Evolutionary conservation across 2,888 invertebrate species (phyloP).

Genomic region (Lithophane ornitopus): DNA sequence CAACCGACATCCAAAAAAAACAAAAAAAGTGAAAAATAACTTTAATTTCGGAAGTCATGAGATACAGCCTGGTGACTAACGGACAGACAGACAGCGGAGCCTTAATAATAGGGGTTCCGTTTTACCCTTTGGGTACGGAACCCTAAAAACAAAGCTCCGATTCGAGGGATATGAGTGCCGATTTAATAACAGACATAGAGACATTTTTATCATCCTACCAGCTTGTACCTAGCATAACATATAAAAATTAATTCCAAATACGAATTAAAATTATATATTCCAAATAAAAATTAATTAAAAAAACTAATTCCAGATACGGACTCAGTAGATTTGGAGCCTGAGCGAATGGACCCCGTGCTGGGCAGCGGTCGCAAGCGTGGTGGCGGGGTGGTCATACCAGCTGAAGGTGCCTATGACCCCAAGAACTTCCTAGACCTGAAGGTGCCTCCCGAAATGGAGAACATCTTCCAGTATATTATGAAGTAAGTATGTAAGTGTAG

Average conservation of each 20-base stretch:
- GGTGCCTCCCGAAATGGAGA: slow-evolving; percentile 96
- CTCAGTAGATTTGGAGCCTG: slow-evolving; percentile 80
- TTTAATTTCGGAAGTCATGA: too few species aligned
- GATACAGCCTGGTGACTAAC: too few species aligned
- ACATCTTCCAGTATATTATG: slow-evolving; percentile 97
- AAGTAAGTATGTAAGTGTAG: slow-evolving; percentile 89
- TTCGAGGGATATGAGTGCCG: too few species aligned
- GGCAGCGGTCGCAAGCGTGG: slow-evolving; percentile 79
- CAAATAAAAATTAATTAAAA: not conserved
- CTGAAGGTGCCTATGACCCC: slow-evolving; percentile 94
- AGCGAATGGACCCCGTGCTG: slow-evolving; percentile 69
- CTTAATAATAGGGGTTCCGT: too few species aligned
- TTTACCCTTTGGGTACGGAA: too few species aligned
- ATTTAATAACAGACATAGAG: too few species aligned
- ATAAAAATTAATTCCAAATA: not conserved
- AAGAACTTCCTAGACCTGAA: slow-evolving; percentile 95
- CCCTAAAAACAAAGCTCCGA: too few species aligned
- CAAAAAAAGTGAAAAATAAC: too few species aligned
- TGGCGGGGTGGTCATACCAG: slow-evolving; percentile 84
- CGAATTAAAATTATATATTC: too few species aligned
- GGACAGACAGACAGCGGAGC: too few species aligned
- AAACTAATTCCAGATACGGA: slow-evolving; percentile 82
- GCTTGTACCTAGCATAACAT: not conserved
- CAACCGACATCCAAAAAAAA: too few species aligned
- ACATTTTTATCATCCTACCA: too few species aligned